Percentiles rank a stretch among this genome's conserved stretches.
These are phyloP conservation scores for Campopleginae sp. DNA, from an alignment of 2,888 invertebrate species.

Conservation along the genomic window DNA sequence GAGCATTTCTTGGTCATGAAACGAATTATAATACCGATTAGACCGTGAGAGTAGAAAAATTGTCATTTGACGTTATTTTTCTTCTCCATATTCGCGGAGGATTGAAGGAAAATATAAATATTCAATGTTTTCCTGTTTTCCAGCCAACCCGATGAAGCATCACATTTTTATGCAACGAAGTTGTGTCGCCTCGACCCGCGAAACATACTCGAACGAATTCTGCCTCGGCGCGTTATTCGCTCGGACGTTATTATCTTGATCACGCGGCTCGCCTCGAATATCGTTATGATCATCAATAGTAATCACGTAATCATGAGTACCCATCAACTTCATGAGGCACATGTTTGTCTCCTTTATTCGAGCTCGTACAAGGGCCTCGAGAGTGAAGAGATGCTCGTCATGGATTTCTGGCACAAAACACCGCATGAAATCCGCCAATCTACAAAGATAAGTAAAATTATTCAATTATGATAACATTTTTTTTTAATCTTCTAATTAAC, in stretches of 20 bases:
- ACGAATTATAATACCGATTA: not conserved
- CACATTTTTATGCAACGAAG: constrained; percentile 92
- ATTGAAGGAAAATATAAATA: not conserved
- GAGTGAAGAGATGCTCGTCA: constrained; percentile 91
- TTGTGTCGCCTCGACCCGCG: constrained; percentile 90
- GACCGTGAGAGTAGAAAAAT: not conserved
- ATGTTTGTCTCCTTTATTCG: constrained; percentile 85
- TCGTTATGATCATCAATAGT: constrained; percentile 76
- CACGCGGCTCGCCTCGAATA: constrained; percentile 64
- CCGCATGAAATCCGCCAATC: constrained; percentile 92
- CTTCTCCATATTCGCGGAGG: not conserved
- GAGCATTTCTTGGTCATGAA: constrained; percentile 1
- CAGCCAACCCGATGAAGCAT: constrained; percentile 67
- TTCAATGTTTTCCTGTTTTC: not conserved
- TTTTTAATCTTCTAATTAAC: not conserved
- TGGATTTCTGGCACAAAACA: constrained; percentile 90
- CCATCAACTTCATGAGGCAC: constrained; percentile 86
- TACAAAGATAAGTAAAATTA: constrained; percentile 58
- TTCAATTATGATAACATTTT: not conserved
- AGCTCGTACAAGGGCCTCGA: constrained; percentile 88
- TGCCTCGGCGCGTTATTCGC: constrained; percentile 84
- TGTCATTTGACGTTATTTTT: not conserved
- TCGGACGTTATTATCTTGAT: constrained; percentile 80
- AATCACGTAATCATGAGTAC: constrained; percentile 82
- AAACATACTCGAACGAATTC: constrained; percentile 89